These are phyloP conservation scores for Liasis olivaceus DNA, from an alignment of 2,797 vertebrate species.

Conservation along the genomic window DNA sequence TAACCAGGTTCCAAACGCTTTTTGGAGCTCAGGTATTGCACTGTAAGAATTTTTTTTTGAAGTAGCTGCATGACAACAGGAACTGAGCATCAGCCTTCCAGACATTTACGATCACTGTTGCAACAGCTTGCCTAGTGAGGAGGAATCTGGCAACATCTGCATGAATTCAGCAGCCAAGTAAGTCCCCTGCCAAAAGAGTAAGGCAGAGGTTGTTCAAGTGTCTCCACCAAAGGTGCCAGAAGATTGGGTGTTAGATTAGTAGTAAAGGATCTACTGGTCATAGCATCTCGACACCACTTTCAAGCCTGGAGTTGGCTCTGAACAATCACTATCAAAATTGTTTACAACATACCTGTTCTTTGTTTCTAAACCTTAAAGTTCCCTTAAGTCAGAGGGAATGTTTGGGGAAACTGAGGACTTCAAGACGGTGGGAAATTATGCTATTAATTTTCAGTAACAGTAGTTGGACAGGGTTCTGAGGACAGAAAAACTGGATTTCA, in stretches of 20 bases:
- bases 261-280: neutral
- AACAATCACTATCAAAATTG: neutral
- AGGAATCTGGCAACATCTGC: neutral
- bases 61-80: neutral
- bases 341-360: neutral
- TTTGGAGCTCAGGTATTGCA: neutral
- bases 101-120: neutral
- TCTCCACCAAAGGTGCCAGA: neutral
- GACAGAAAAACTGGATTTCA: neutral
- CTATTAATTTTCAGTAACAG: neutral
- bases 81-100: neutral
- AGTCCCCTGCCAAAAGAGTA: neutral
- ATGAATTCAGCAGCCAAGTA: neutral
- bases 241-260: neutral
- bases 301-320: neutral
- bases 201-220: neutral
- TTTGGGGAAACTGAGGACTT: neutral
- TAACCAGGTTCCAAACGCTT: neutral
- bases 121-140: neutral
- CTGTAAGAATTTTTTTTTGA: neutral
- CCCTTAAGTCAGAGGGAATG: neutral
- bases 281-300: neutral
- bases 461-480: neutral
- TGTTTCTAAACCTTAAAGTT: neutral
- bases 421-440: neutral